Evolutionary conservation across 2,797 vertebrate genomes (phyloP), one percentile per base, ranked within the genome.

Genomic region (Siniperca undulata): DNA sequence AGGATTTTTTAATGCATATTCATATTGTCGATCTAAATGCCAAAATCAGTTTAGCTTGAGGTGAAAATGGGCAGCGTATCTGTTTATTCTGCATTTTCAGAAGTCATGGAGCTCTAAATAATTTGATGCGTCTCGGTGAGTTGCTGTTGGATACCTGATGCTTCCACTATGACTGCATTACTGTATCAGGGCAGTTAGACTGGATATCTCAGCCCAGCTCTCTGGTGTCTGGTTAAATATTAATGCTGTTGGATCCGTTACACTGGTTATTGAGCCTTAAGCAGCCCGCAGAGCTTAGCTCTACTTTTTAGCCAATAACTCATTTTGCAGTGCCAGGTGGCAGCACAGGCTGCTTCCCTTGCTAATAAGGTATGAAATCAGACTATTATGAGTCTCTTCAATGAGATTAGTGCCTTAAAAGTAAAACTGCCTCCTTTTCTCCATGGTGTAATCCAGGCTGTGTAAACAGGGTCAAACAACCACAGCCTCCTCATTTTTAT

Each of bases 221-320:
- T 94, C 93, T 89, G 86, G 88, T 91, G 90, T 92, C 91, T 91
- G 82, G 89, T 95, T 82, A 96, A 96, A 95, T 95, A 96, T 96
- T 95, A 88, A 96, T 94, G 90, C 44, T 68, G 80, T 77, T 93
- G 93, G 91, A 94, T 95, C 89, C 19, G 83, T 95, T 95, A 92
- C 92, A 67, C 88, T 92, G 88, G 88, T 90, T 88, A 88, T 87
- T 90, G 90, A 92, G 91, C 90, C 89, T 89, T 85, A 82, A 92
- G 90, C 88, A 88, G 91, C 77, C 82, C 64, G 58, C 82, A 77
- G 72, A 89, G 76, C 83, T 85, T 85, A 84, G 88, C 79, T 74
- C 76, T 73, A 83, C 85, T 91, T 88, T 89, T 84, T 78, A 88
- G 90, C 82, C 83, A 88, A 79, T 90, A 90, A 89, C 69, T 77